These are phyloP conservation scores for Danio albolineatus DNA, from an alignment of 2,797 vertebrate genomes.

Conservation along the genomic window DNA sequence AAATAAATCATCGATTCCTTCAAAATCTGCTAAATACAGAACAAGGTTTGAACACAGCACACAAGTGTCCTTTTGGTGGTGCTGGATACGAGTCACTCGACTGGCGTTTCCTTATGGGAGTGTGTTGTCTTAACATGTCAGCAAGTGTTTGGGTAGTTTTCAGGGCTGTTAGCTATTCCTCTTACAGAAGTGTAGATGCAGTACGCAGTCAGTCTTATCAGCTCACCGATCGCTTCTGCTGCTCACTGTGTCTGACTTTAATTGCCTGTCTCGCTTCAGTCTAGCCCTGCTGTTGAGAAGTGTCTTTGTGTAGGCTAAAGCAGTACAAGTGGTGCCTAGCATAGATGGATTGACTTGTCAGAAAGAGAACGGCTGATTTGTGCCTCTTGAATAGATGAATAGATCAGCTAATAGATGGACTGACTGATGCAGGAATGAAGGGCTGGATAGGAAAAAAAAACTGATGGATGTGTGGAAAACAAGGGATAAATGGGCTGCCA, in stretches of 20 bases:
- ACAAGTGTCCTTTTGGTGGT: neutral
- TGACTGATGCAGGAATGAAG: slow-evolving; percentile 54
- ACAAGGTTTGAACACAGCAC: neutral
- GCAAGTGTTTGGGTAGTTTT: slow-evolving; percentile 38
- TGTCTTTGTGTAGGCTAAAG: slow-evolving; percentile 49
- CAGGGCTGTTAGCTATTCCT: slow-evolving; percentile 28
- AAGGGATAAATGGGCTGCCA: slow-evolving; percentile 29
- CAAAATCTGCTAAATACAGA: neutral
- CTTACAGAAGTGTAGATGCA: slow-evolving; percentile 38
- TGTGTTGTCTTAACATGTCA: slow-evolving; percentile 46
- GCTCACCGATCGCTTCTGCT: slow-evolving; percentile 37
- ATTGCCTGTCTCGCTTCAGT: slow-evolving; percentile 55
- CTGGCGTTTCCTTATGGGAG: slow-evolving; percentile 13
- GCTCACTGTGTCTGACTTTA: slow-evolving; percentile 50
- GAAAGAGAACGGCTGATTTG: slow-evolving; percentile 54
- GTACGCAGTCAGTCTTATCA: slow-evolving; percentile 50
- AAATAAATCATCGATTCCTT: neutral
- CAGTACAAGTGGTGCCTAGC: slow-evolving; percentile 45
- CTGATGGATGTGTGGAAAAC: slow-evolving; percentile 37
- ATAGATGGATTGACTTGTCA: slow-evolving; percentile 57
- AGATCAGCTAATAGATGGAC: slow-evolving; percentile 51
- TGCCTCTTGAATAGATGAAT: slow-evolving; percentile 50
- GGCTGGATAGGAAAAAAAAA: slow-evolving; percentile 37
- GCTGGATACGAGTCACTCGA: neutral
- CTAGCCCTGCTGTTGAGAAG: slow-evolving; percentile 45